Evolutionary conservation across 2,113 vertebrate species (phyloP), one percentile per base, ranked within the genome.

Genomic region (Alouatta palliata): DNA sequence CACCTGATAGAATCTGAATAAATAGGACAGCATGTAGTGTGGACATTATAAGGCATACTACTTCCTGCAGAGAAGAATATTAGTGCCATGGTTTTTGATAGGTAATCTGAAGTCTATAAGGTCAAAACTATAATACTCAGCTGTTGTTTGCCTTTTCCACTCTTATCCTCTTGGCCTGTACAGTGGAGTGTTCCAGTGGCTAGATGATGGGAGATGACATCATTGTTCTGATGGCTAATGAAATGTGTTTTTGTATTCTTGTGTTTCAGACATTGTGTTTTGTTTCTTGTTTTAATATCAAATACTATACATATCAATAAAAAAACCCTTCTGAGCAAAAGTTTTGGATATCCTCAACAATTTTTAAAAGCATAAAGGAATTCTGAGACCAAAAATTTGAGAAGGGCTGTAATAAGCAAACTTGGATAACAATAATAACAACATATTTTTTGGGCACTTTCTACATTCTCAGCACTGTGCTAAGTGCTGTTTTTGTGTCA

Each of bases 341-440:
- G 4, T 11, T 45, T 90, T 79, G 11, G 35, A 10, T 9, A 8
- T 54, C 5, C 25, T 79, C 23, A 56, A 77, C 86, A 35, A 68
- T 75, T 96, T 93, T 83, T 76, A 27, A 86, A 68, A 80, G 23
- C 12, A 2, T 64, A 43, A 87, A 90, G 37, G 20, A 13, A 0
- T 91, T 86, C n/a, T 37, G 40, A 93, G 75, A 91, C 30, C n/a
- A 90, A 70, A 90, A 79, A 45, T 88, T 54, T 49, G 89, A 90
- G n/a, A 91, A 80, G 8, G n/a, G 23, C 37, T 83, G 0, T 56
- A 77, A 83, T 19, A 75, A 30, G 82, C 25, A 76, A 84, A 82
- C 2, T 25, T 90, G 25, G 8, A 23, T 92, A 70, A 25, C 9
- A 75, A 49, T 25, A 84, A 32, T 9, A 40, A 52, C 6, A 66